phyloP scores from a whole-genome alignment of 2,797 vertebrate species.

The Sciaenops ocellatus region DNA sequence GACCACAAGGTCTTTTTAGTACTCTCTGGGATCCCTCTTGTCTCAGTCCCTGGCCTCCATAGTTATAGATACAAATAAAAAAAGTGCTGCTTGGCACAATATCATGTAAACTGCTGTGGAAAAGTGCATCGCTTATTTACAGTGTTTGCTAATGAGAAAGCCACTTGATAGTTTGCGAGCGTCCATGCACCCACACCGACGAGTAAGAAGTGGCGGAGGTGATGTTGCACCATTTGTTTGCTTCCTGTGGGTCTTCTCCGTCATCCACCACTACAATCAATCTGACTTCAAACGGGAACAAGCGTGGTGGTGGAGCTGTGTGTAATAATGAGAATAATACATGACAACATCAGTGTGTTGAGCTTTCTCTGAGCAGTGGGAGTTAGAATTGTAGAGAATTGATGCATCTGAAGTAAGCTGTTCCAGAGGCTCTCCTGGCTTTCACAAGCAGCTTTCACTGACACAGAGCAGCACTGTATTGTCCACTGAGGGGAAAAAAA shows the following conservation, averaged over 20 bases:
- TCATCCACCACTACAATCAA: not conserved
- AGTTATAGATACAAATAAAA: not conserved
- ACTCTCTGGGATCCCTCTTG: not conserved
- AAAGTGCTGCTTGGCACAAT: not conserved
- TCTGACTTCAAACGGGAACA: not conserved
- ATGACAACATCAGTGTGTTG: not conserved
- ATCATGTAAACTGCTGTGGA: not conserved
- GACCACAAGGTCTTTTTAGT: not conserved
- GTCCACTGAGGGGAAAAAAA: conserved; percentile 26
- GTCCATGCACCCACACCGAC: not conserved
- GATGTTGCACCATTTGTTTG: not conserved
- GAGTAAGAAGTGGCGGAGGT: not conserved
- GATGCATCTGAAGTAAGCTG: conserved; percentile 14
- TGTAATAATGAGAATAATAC: conserved; percentile 2
- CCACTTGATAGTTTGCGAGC: not conserved
- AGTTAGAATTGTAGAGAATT: not conserved
- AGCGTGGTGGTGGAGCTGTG: not conserved
- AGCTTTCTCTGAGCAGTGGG: conserved; percentile 2
- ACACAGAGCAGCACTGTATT: conserved; percentile 12
- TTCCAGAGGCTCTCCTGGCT: conserved; percentile 1
- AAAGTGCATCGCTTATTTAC: not conserved
- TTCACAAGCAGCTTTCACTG: conserved; percentile 19
- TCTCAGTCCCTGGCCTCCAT: not conserved
- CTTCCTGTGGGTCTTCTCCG: not conserved
- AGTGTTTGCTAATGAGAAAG: conserved; percentile 6